phyloP scores from a whole-genome alignment of 2,113 vertebrate genomes.

The Saguinus midas region DNA sequence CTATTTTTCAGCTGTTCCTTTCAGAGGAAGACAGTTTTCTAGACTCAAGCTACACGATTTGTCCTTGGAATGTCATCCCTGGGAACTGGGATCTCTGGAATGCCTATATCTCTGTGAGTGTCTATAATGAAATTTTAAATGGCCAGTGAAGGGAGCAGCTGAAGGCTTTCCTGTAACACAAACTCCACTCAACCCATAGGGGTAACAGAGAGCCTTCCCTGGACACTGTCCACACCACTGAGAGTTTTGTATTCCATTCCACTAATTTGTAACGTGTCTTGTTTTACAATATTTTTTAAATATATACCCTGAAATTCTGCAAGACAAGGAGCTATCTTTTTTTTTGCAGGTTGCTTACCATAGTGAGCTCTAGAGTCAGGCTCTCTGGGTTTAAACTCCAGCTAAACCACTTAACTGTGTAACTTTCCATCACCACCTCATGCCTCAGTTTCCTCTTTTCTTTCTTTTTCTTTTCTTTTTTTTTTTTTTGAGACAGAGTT shows the following conservation, averaged over 20 bases:
- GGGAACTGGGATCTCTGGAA: neutral
- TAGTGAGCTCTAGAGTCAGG: neutral
- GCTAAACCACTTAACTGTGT: neutral
- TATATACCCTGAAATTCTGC: neutral
- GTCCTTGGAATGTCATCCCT: neutral
- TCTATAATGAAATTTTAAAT: neutral
- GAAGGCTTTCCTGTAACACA: neutral
- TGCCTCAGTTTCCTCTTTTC: neutral
- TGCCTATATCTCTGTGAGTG: neutral
- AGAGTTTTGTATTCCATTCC: neutral
- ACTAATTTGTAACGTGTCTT: neutral
- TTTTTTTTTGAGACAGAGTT: too few species aligned
- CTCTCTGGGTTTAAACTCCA: neutral
- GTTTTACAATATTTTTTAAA: neutral
- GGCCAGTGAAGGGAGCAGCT: neutral
- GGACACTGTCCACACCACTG: neutral
- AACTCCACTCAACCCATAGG: neutral
- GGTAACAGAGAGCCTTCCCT: neutral
- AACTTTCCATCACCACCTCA: neutral
- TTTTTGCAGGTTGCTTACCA: neutral
- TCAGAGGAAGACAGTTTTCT: conserved; percentile 15
- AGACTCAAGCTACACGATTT: neutral
- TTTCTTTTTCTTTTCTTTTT: too few species aligned
- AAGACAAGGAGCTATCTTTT: neutral
- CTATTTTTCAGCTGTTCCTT: neutral